Evolutionary conservation across 92 coral and sea anemone species (phyloP).

Genomic region (Porites evermanni): DNA sequence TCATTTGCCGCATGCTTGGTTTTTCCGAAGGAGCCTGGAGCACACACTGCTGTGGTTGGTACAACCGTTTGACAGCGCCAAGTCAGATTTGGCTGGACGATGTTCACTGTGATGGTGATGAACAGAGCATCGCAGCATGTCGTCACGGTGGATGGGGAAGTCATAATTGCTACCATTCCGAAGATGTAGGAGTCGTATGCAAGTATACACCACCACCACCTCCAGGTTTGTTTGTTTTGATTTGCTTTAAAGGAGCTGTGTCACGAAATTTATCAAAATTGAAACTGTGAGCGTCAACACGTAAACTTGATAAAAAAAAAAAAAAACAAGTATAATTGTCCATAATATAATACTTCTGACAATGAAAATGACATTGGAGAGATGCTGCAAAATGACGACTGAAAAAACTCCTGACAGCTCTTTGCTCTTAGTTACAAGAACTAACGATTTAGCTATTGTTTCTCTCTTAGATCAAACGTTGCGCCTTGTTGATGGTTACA

Average conservation of each 20-base stretch:
- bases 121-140: constrained; percentile 38
- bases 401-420: too few species aligned
- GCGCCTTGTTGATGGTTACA: constrained; percentile 30
- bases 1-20: constrained; percentile 70
- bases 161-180: constrained; percentile 30
- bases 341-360: too few species aligned
- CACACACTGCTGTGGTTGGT: constrained; percentile 49
- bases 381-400: too few species aligned
- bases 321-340: too few species aligned
- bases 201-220: constrained; percentile 26
- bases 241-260: neutral
- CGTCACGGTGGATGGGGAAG: constrained; percentile 57
- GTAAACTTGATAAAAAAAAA: too few species aligned
- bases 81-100: constrained; percentile 33
- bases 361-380: too few species aligned
- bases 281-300: too few species aligned
- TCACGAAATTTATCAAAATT: neutral
- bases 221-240: neutral
- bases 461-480: constrained; percentile 26
- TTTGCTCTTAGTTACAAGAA: too few species aligned
- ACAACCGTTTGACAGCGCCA: neutral
- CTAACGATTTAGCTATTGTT: neutral
- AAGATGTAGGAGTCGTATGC: constrained; percentile 47
- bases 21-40: constrained; percentile 49
- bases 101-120: constrained; percentile 36